Base-by-base conservation (phyloP, 2,113 vertebrate genomes). In the Alouatta palliata region DNA sequence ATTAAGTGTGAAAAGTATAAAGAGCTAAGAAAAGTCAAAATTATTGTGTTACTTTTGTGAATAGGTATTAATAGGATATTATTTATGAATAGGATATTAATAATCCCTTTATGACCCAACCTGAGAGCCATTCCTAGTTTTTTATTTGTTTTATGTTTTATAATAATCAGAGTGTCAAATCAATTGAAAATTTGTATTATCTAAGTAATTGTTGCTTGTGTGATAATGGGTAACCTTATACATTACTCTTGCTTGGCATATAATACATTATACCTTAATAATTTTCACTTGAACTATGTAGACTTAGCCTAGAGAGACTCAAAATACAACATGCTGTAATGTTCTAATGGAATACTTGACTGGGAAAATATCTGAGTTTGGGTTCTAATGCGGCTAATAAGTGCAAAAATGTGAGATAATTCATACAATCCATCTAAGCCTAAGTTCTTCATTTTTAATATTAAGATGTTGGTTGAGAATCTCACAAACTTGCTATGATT, bases 181-280 rank as follows among this genome's bases (percentile, higher is more conserved):
- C 27, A 90, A 66, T 1, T 17, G 61, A 68, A 40, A 6, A 85
- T 95, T 70, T 85, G 11, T 64, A 19, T 75, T 68, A 61, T 75
- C 5, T 12, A 95, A 70, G 32, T 85, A 89, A 76, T 94, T 89
- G 49, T 90, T 95, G 40, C 37, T 91, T 85, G 5, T 12, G 8
- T 84, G 66, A 95, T 68, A 66, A 73, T 92, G 40, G 30, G 43
- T 75, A 84, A 58, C 32, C 16, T 64, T 71, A 95, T 77, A 64
- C 87, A 88, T 25, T 47, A 40, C 30, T 91, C 21, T 40, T 94
- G 49, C 64, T 71, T 73, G 43, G 9, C 12, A 83, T 58, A 43
- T 87, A 71, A 91, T 82, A 87, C 30, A 91, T 76, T 91, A n/a
- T 77, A 35, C 47, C 25, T 54, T 95, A 3, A 70, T 58, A 93